Evolutionary conservation across 23 tunicate species (phyloP), one percentile per base, ranked within the genome.

Genomic region (Oikopleura dioica): DNA sequence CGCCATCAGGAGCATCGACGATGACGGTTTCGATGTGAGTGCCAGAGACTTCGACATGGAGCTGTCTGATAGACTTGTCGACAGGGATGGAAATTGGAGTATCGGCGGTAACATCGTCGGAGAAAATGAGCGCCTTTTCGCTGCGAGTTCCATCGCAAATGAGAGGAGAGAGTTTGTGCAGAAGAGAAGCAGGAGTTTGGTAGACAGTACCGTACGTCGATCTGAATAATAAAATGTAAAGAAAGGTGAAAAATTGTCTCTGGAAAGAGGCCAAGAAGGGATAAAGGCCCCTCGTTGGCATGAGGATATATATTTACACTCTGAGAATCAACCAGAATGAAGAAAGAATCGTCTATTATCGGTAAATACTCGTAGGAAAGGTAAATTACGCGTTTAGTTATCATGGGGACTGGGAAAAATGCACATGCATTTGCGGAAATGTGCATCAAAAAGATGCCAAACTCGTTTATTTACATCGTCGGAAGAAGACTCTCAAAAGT

Each of bases 121-220:
- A 24, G 5, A 5, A 12, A 16, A 63, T 63, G 33, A 63, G 72
- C 4, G 26, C 72, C 32, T 63, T 23, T 2, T 63, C 72, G 29
- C 30, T 12, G 4, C 72, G 29, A 24, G 72, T 63, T 16, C 72
- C 33, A 28, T 21, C 30, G 33, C 72, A 63, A 5, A 63, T 31
- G 33, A 63, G 16, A 2, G 72, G 72, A 24, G 33, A 63, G 5
- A 63, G 33, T 63, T 63, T 63, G 2, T 23, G 33, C 26, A 63
- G 33, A 21, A 63, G 29, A 2, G 72, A 21, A 31, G 4, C 33
- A 31, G 72, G 72, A 2, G 26, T 31, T 63, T 63, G 72, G 33
- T 63, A 63, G 26, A 63, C 72, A 12, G 72, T 63, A 12, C 72
- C 72, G 33, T 63, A 63, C 72, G 72, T 63, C 26, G 72, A 63